These are phyloP conservation scores for Agrochola macilenta DNA, from an alignment of 2,888 invertebrate genomes.

Conservation along the genomic window DNA sequence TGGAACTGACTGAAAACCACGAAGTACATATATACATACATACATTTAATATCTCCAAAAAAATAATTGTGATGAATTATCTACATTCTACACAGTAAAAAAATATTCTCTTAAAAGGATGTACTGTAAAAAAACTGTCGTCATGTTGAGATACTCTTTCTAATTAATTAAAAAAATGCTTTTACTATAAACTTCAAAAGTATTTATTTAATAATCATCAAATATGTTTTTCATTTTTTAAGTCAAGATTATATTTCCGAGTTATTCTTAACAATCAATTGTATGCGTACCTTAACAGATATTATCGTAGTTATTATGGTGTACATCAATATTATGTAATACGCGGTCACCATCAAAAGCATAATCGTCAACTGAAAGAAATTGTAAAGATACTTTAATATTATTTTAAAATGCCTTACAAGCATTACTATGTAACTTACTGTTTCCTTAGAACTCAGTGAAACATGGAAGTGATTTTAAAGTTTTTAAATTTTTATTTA, in stretches of 20 bases:
- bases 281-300: slow-evolving; percentile 63
- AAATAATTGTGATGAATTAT: too few relatives aligned
- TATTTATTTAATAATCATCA: not conserved
- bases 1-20: not conserved
- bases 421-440: too few relatives aligned
- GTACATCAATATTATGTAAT: slow-evolving; percentile 69
- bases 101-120: too few relatives aligned
- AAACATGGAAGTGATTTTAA: too few relatives aligned
- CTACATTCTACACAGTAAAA: not conserved
- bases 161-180: too few relatives aligned
- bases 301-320: slow-evolving; percentile 35
- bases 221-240: not conserved
- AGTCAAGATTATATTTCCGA: too few relatives aligned
- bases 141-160: too few relatives aligned
- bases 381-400: not conserved
- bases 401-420: not conserved
- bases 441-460: not conserved
- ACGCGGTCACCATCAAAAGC: slow-evolving; percentile 62
- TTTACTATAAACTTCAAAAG: too few relatives aligned
- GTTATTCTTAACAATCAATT: too few relatives aligned
- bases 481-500: not conserved
- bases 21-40: slow-evolving; percentile 63
- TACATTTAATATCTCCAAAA: too few relatives aligned
- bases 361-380: slow-evolving; percentile 71
- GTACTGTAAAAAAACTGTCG: not conserved